Conservation (phyloP, 2,888 invertebrate genomes). For the Thera britannica region DNA sequence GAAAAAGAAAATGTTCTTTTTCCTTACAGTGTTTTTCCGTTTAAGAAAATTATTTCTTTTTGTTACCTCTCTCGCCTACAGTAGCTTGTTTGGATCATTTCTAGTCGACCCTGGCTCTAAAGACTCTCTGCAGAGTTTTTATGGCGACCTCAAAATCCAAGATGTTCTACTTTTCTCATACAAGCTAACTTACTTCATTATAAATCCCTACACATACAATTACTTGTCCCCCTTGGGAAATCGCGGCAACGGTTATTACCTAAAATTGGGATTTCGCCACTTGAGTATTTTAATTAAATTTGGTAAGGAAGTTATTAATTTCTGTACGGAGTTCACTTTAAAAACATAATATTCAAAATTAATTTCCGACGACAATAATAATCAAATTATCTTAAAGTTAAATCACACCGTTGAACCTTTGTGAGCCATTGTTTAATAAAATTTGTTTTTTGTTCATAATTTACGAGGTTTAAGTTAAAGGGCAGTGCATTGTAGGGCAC, state of each 20-base stretch:
- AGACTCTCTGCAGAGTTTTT: no score
- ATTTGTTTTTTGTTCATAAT: not conserved
- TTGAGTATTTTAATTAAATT: constrained; percentile 24
- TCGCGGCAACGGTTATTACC: constrained; percentile 20
- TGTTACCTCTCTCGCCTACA: no score
- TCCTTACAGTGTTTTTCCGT: no score
- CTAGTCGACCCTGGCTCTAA: no score
- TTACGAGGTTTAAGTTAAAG: no score
- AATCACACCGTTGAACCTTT: not conserved
- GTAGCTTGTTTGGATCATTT: no score
- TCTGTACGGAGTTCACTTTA: constrained; percentile 18
- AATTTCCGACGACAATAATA: constrained; percentile 16
- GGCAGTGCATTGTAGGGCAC: no score
- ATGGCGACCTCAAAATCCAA: no score
- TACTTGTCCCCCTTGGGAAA: constrained; percentile 21
- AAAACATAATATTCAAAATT: constrained; percentile 13
- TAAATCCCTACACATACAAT: not conserved
- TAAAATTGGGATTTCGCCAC: constrained; percentile 8
- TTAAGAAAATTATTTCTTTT: no score
- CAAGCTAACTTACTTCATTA: no score
- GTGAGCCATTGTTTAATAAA: not conserved
- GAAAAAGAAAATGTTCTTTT: no score
- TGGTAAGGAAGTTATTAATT: constrained; percentile 18
- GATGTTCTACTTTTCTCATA: no score
- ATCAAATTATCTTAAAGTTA: constrained; percentile 1